A percentile compares a stretch with the other conserved stretches of the same genome.
These are phyloP conservation scores for Argynnis bischoffii DNA, from an alignment of 2,888 invertebrate species.

Conservation along the genomic window DNA sequence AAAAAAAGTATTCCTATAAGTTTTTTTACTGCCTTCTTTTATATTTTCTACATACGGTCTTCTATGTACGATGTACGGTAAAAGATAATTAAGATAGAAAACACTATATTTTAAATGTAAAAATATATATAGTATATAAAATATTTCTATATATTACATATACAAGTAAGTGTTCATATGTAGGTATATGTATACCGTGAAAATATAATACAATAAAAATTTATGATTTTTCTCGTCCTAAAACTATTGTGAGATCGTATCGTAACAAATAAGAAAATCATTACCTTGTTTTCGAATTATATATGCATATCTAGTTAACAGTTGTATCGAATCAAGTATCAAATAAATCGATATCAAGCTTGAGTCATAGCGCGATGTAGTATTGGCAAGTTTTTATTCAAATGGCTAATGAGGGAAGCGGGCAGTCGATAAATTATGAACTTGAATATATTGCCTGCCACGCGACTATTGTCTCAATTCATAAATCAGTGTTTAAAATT, in stretches of 20 bases:
- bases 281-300: constrained; percentile 36
- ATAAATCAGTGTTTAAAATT: neutral
- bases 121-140: no score
- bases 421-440: constrained; percentile 59
- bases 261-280: constrained; percentile 33
- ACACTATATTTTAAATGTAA: no score
- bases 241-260: constrained; percentile 28
- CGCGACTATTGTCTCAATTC: constrained; percentile 48
- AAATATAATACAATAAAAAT: no score
- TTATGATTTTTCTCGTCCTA: neutral
- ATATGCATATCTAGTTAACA: constrained; percentile 42
- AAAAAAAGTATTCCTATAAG: no score
- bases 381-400: constrained; percentile 54
- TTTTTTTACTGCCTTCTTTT: no score
- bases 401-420: constrained; percentile 60
- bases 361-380: constrained; percentile 58
- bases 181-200: no score
- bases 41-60: no score
- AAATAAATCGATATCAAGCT: constrained; percentile 40
- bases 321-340: constrained; percentile 43
- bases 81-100: no score
- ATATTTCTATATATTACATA: no score
- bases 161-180: no score
- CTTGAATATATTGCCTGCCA: constrained; percentile 60
- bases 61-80: no score